Evolutionary conservation across 2,113 vertebrate species (phyloP).

Genomic region (Trinectes maculatus): DNA sequence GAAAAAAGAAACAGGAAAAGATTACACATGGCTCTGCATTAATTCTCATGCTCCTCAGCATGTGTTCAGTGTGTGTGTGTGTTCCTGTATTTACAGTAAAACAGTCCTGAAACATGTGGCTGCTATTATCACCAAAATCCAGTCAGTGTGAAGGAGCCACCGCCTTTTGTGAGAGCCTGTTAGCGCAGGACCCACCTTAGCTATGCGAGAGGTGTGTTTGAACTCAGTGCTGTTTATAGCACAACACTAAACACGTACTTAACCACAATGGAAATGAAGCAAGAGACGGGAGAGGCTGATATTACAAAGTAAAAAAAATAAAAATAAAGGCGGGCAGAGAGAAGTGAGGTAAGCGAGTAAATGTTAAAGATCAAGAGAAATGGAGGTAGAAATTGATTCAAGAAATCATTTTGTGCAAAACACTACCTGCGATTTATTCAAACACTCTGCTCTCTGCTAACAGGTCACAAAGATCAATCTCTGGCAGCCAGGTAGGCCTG

Average conservation of each 20-base stretch:
- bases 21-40: constrained; percentile 22
- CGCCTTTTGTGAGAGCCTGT: constrained; percentile 42
- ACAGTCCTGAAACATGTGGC: constrained; percentile 75
- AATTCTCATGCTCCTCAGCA: constrained; percentile 45
- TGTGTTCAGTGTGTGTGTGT: constrained; percentile 29
- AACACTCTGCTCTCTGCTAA: not conserved
- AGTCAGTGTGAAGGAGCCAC: constrained; percentile 63
- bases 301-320: not conserved
- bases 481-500: constrained; percentile 11
- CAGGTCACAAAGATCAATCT: constrained; percentile 33
- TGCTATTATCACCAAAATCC: constrained; percentile 73
- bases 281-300: not conserved
- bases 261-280: not conserved
- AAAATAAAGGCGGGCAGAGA: not conserved
- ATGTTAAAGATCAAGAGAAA: not conserved
- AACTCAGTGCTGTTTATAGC: constrained; percentile 20
- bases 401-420: not conserved
- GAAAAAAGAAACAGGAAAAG: not conserved
- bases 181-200: constrained; percentile 44
- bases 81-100: constrained; percentile 69
- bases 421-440: constrained; percentile 1
- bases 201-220: constrained; percentile 24
- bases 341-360: not conserved
- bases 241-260: too few relatives aligned
- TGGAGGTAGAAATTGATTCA: not conserved